Conservation (phyloP, 2,113 vertebrate species). For the Saguinus imperator region DNA sequence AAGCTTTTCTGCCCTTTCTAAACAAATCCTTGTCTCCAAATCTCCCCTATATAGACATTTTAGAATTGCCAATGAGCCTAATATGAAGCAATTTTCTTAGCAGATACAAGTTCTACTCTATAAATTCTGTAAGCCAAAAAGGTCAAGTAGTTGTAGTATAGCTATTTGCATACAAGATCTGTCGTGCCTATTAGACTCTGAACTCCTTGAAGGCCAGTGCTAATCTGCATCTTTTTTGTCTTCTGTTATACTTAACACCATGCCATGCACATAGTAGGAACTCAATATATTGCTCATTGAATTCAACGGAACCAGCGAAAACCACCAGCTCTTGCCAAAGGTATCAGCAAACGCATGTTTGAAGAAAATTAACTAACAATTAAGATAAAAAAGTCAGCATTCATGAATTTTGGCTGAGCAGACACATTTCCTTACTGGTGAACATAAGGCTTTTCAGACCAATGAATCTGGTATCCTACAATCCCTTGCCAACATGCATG, state of each 20-base stretch:
- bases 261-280: slow-evolving; percentile 46
- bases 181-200: background rate
- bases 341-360: slow-evolving; percentile 60
- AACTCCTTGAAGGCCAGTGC: background rate
- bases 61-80: background rate
- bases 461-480: slow-evolving; percentile 64
- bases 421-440: slow-evolving; percentile 66
- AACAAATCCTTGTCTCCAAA: background rate
- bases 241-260: background rate
- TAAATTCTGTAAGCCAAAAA: background rate
- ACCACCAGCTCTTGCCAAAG: slow-evolving; percentile 46
- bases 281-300: slow-evolving; percentile 2
- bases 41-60: background rate
- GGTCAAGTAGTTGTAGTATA: background rate
- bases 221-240: background rate
- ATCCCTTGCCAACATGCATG: slow-evolving; percentile 61
- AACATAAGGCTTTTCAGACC: slow-evolving; percentile 74
- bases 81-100: background rate
- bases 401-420: slow-evolving; percentile 66
- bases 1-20: background rate
- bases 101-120: slow-evolving; percentile 19
- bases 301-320: slow-evolving; percentile 39
- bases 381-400: slow-evolving; percentile 71
- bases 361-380: slow-evolving; percentile 76
- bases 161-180: background rate